Evolutionary conservation across 2,797 vertebrate genomes (phyloP), one percentile per base, ranked within the genome.

Genomic region (Trichosurus vulpecula): DNA sequence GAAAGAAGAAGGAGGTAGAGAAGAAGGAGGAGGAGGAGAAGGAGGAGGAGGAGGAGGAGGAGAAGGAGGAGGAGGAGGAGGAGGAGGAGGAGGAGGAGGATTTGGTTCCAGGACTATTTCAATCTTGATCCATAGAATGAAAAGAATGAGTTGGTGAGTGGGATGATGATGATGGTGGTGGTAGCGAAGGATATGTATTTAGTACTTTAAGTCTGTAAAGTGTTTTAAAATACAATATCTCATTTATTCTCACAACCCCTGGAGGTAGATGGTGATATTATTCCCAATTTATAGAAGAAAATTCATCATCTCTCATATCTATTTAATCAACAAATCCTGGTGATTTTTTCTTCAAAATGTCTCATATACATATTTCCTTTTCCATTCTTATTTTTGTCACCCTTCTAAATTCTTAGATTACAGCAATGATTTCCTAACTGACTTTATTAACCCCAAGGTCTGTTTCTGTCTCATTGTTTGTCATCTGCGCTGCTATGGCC

Each of bases 301-400:
- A 58, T 58, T 30, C 57, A 61, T 54, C 91, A 57, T 61, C 87
- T 66, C 47, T 54, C 47, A 27, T 52, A 54, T 81, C 92, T 74
- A 30, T 31, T 58, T 31, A 58, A 30, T 58, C 57, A 93, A 57
- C 54, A 92, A 93, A 56, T 57, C 2, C 2, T 58, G 27, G 52
- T n/a, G 10, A 14, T 53, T 95, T 96, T 94, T 53, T 90, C 57
- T 95, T 90, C 61, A 54, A 90, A 90, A 55, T 92, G 35, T 90
- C 94, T 91, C 56, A 25, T 16, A 87, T 22, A 57, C 54, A 89
- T 2, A 41, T 35, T 30, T 81, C 91, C 30, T 53, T 94, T 81
- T 90, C 6, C 1, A 5, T 90, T 57, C 51, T 54, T 55, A n/a
- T 41, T 22, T 19, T 56, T 27, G 4, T 55, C 35, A 2, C 9